phyloP scores from a whole-genome alignment of 2,113 vertebrate species.

The Cichladusa arquata region DNA sequence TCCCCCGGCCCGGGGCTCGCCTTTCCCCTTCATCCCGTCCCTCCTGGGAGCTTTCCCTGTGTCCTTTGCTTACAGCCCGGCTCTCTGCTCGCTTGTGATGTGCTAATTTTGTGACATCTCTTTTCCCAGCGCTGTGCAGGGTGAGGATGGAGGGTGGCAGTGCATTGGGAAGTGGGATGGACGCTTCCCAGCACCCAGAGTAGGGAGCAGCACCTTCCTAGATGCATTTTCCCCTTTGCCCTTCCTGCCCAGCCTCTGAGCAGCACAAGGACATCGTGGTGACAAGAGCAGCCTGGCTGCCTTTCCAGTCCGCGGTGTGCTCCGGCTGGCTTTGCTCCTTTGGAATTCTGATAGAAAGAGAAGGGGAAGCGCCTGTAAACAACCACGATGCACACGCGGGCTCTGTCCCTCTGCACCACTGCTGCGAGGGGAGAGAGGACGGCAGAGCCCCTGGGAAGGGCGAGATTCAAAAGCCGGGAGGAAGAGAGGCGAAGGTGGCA shows the following conservation, averaged over 20 bases:
- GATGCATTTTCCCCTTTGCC: not conserved
- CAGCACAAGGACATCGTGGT: not conserved
- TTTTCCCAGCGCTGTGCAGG: not conserved
- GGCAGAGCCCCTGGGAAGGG: not conserved
- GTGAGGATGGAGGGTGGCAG: not conserved
- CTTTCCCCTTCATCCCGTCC: not conserved
- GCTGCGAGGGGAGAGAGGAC: not conserved
- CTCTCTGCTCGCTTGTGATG: not conserved
- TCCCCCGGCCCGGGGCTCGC: not conserved
- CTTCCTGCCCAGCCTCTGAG: not conserved
- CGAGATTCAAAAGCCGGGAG: not conserved
- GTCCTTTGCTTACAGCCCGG: not conserved
- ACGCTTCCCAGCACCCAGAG: not conserved
- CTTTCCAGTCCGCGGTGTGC: not conserved
- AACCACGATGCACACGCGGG: not conserved
- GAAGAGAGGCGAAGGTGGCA: not conserved
- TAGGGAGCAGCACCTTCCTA: not conserved
- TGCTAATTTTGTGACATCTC: not conserved
- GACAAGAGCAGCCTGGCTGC: not conserved
- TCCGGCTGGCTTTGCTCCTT: not conserved
- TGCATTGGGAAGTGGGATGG: fast-evolving
- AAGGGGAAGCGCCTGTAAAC: not conserved
- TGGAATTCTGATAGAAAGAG: not conserved
- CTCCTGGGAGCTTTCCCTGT: not conserved
- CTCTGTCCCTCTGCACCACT: not conserved